Percentiles rank a stretch among this genome's conserved stretches.
Conservation (phyloP, 2,888 invertebrate genomes). For the Xestobium rufovillosum region DNA sequence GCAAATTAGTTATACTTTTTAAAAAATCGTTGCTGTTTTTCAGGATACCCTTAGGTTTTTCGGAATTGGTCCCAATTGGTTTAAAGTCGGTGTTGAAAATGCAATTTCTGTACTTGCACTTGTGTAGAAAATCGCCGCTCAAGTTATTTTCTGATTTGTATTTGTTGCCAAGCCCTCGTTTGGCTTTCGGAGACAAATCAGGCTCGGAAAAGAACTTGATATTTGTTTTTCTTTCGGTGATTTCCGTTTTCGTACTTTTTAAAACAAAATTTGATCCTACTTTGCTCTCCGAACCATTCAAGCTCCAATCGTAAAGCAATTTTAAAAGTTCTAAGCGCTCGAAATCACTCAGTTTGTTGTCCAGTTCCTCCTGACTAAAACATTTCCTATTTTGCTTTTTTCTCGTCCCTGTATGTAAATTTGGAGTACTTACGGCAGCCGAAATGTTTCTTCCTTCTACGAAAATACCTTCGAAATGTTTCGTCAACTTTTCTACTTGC, state of each 20-base stretch:
- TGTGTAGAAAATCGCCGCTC: slow-evolving; percentile 37
- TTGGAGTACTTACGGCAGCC: slow-evolving; percentile 36
- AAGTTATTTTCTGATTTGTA: slow-evolving; percentile 30
- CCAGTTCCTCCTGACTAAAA: slow-evolving; percentile 35
- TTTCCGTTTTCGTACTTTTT: slow-evolving; percentile 12
- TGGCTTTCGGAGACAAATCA: slow-evolving; percentile 33
- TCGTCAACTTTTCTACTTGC: slow-evolving; percentile 60
- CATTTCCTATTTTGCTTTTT: slow-evolving; percentile 24
- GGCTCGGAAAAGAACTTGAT: slow-evolving; percentile 35
- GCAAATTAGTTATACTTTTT: slow-evolving; percentile 41
- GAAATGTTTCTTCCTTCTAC: slow-evolving; percentile 19
- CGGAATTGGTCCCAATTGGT: slow-evolving; percentile 42
- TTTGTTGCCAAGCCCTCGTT: slow-evolving; percentile 19
- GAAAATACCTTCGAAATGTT: slow-evolving; percentile 54
- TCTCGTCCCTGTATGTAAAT: slow-evolving; percentile 28
- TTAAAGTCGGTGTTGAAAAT: slow-evolving; percentile 41
- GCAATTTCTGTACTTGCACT: slow-evolving; percentile 41
- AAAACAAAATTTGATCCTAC: slow-evolving; percentile 10
- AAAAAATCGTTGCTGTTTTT: slow-evolving; percentile 32
- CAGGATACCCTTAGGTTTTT: slow-evolving; percentile 35
- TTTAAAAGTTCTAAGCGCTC: slow-evolving; percentile 41
- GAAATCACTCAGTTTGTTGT: slow-evolving; percentile 38
- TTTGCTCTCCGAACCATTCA: slow-evolving; percentile 38
- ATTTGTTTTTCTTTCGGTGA: slow-evolving; percentile 19
- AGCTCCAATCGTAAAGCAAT: slow-evolving; percentile 41